Conservation (phyloP, 2,888 invertebrate species). For the Lobophora halterata region DNA sequence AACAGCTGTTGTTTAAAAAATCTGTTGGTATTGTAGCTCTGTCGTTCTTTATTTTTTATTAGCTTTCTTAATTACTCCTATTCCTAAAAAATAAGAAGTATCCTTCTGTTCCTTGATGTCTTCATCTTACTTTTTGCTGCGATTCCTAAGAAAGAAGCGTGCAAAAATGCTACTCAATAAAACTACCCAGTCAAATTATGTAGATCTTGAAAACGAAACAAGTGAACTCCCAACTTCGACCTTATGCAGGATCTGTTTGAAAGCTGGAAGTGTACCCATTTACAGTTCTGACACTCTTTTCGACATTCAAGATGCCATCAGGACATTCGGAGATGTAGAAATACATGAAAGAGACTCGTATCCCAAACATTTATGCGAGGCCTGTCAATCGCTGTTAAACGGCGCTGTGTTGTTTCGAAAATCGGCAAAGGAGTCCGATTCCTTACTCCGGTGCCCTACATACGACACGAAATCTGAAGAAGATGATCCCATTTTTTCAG, state of each 20-base stretch:
- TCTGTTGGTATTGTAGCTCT: too few species aligned
- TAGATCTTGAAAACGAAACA: background rate
- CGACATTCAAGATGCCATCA: constrained; percentile 48
- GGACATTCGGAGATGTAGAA: constrained; percentile 44
- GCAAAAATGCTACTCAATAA: constrained; percentile 1
- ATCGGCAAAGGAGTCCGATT: constrained; percentile 47
- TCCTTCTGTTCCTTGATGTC: too few species aligned
- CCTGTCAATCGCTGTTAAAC: constrained; percentile 44
- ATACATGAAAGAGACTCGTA: constrained; percentile 43
- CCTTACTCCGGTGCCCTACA: constrained; percentile 38
- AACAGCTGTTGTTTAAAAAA: too few species aligned
- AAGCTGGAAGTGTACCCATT: constrained; percentile 48
- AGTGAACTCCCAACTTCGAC: background rate
- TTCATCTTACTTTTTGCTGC: constrained; percentile 26
- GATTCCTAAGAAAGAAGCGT: constrained; percentile 22
- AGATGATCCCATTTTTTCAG: constrained; percentile 3
- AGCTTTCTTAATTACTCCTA: too few species aligned
- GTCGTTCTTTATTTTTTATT: too few species aligned
- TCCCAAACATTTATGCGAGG: constrained; percentile 50
- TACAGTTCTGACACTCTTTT: constrained; percentile 31
- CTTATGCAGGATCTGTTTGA: constrained; percentile 57
- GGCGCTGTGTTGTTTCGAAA: constrained; percentile 50
- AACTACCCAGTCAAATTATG: constrained; percentile 2
- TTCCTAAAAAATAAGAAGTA: too few species aligned
- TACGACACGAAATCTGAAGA: constrained; percentile 4